phyloP scores from a whole-genome alignment of 1,140 invertebrate species.

The Zaprionus nigranus region DNA sequence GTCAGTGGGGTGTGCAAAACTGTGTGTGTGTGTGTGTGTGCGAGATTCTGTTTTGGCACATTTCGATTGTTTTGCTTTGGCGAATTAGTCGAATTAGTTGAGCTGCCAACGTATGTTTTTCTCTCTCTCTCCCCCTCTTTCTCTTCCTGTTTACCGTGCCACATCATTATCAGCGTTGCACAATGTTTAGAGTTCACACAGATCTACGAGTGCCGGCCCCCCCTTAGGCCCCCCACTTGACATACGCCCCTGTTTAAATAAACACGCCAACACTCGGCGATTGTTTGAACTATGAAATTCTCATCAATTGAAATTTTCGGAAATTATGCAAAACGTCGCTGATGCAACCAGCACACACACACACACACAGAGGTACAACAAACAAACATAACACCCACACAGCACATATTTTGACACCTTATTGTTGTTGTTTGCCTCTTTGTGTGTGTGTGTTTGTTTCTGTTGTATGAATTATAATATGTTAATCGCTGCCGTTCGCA shows the following conservation, averaged over 20 bases:
- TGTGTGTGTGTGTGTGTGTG: no score
- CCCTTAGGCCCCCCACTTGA: background rate
- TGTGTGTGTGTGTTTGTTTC: slow-evolving; percentile 51
- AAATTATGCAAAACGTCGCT: slow-evolving; percentile 75
- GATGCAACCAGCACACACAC: slow-evolving; percentile 32
- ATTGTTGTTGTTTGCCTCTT: slow-evolving; percentile 21
- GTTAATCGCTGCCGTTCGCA: slow-evolving; percentile 80
- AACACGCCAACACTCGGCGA: slow-evolving; percentile 37
- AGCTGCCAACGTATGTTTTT: background rate
- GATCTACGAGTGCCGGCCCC: background rate
- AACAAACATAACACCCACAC: slow-evolving; percentile 16
- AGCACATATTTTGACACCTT: slow-evolving; percentile 21
- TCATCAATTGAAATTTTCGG: slow-evolving; percentile 70
- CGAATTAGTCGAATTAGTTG: slow-evolving; percentile 22
- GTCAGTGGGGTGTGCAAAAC: background rate
- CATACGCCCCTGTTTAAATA: slow-evolving; percentile 35
- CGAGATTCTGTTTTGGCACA: background rate
- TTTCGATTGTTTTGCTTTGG: slow-evolving; percentile 20
- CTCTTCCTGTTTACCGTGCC: no score
- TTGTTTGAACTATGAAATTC: slow-evolving; percentile 76
- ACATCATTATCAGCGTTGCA: slow-evolving; percentile 24
- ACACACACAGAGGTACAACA: slow-evolving; percentile 13
- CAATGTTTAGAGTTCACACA: slow-evolving; percentile 23
- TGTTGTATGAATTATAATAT: slow-evolving; percentile 76
- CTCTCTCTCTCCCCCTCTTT: background rate